phyloP scores from a whole-genome alignment of 1,140 invertebrate genomes.

The Drosophila erecta region DNA sequence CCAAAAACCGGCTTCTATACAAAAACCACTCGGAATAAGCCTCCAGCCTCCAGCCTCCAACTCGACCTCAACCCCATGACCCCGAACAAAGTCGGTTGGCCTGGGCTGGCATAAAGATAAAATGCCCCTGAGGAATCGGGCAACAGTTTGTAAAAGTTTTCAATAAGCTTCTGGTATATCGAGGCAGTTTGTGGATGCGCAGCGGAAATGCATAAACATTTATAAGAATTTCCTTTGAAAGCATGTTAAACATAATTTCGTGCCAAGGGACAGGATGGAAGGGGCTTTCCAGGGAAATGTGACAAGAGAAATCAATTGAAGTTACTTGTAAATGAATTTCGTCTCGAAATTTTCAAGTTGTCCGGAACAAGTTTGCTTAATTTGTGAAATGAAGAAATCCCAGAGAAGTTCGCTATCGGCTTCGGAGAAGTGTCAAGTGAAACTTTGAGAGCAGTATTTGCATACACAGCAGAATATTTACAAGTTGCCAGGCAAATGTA shows the following conservation, averaged over 20 bases:
- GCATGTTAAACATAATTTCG: constrained; percentile 72
- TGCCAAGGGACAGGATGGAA: constrained; percentile 21
- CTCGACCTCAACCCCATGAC: constrained; percentile 32
- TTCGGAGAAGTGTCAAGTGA: neutral
- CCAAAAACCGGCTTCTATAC: constrained; percentile 47
- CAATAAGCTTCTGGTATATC: constrained; percentile 63
- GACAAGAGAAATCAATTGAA: constrained; percentile 56
- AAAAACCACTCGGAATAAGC: constrained; percentile 12
- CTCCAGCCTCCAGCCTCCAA: neutral
- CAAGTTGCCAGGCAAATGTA: neutral
- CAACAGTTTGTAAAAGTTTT: constrained; percentile 74
- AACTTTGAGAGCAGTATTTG: neutral
- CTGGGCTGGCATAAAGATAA: constrained; percentile 57
- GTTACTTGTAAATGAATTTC: constrained; percentile 40
- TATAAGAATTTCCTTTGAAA: constrained; percentile 64
- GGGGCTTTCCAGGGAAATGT: neutral
- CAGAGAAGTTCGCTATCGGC: neutral
- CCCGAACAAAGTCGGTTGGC: constrained; percentile 15
- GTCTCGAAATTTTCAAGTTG: constrained; percentile 7
- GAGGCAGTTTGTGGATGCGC: constrained; percentile 51
- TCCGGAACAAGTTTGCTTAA: constrained; percentile 17
- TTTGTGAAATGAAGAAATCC: constrained; percentile 20
- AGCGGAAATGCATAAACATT: constrained; percentile 75
- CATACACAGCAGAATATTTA: neutral
- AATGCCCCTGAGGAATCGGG: constrained; percentile 69